A percentile compares a stretch with the other conserved stretches of the same genome.
Evolutionary conservation across 1,140 invertebrate species (phyloP).

Genomic region (Archegozetes longisetosus): DNA sequence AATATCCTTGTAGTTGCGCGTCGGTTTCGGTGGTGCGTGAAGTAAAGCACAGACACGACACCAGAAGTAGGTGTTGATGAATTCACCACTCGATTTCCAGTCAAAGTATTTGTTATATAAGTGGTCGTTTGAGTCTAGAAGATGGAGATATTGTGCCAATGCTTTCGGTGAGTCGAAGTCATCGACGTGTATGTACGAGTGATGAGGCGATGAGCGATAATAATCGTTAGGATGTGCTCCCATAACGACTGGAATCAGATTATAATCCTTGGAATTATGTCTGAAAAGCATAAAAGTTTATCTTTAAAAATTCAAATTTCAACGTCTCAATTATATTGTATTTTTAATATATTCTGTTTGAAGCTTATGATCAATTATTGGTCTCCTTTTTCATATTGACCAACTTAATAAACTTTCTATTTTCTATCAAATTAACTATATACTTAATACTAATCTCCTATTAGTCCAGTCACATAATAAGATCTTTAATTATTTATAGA

Average conservation of each 20-base stretch:
- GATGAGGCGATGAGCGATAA: conserved; percentile 59
- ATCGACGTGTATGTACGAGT: conserved; percentile 82
- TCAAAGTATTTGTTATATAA: conserved; percentile 84
- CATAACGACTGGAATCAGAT: conserved; percentile 80
- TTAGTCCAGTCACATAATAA: no score
- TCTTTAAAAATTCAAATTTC: no score
- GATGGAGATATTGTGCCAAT: conserved; percentile 65
- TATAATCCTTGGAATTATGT: conserved; percentile 1
- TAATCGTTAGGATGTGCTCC: conserved; percentile 76
- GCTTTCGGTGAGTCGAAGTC: conserved; percentile 72
- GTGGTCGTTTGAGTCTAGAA: conserved; percentile 63
- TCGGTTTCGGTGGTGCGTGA: conserved; percentile 43
- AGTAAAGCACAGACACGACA: conserved; percentile 81
- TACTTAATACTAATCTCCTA: no score
- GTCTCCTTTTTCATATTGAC: no score
- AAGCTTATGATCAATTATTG: no score
- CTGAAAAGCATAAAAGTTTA: no score
- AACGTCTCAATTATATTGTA: no score
- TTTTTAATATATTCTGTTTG: no score
- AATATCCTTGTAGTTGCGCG: conserved; percentile 35
- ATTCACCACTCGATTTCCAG: conserved; percentile 66
- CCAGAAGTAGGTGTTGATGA: conserved; percentile 89
- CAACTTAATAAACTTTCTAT: no score
- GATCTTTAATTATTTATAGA: no score
- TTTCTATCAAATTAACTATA: no score